phyloP scores from a whole-genome alignment of 2,113 vertebrate genomes.

The Dolichotis patagonum region DNA sequence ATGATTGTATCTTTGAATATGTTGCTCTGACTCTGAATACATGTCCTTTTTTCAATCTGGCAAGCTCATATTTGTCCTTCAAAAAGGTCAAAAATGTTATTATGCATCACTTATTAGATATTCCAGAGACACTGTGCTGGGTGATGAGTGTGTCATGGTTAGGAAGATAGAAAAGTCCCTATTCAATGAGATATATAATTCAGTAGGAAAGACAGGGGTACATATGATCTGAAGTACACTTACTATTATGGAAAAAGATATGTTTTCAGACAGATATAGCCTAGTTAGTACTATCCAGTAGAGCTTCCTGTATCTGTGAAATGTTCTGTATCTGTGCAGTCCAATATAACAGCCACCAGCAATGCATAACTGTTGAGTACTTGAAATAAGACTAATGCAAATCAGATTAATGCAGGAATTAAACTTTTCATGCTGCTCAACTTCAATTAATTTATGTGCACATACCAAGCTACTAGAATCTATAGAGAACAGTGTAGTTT shows the following conservation, averaged over 20 bases:
- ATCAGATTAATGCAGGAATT: background rate
- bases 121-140: background rate
- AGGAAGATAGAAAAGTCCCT: background rate
- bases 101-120: background rate
- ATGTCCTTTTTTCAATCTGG: background rate
- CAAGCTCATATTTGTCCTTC: background rate
- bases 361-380: background rate
- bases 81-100: constrained; percentile 21
- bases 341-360: background rate
- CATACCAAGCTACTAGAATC: background rate
- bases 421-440: background rate
- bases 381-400: background rate
- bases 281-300: background rate
- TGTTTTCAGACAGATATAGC: background rate
- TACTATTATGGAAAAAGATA: background rate
- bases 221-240: background rate
- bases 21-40: background rate
- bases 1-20: background rate
- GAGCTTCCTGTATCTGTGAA: background rate
- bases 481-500: background rate
- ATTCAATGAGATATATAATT: background rate
- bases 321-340: background rate
- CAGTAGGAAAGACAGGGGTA: background rate
- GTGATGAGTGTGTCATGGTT: background rate
- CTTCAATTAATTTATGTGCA: constrained; percentile 41